Evolutionary conservation across 2,797 vertebrate genomes (phyloP).

Genomic region (Microcaecilia unicolor): DNA sequence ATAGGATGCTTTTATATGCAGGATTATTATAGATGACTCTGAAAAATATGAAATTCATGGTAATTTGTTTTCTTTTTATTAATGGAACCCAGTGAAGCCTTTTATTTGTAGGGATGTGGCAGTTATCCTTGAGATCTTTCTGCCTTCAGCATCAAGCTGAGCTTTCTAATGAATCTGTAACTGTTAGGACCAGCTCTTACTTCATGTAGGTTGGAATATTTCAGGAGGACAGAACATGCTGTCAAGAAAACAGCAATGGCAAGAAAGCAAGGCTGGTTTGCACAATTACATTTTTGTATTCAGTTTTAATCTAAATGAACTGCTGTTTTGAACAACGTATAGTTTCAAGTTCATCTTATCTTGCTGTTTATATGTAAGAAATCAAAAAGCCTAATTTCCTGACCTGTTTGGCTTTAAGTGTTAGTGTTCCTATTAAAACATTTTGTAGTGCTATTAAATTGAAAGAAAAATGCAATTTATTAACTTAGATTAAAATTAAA

Average conservation of each 20-base stretch:
- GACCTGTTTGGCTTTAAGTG: constrained; percentile 28
- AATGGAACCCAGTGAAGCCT: constrained; percentile 45
- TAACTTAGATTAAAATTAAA: constrained; percentile 19
- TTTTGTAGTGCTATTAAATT: constrained; percentile 14
- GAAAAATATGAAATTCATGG: constrained; percentile 44
- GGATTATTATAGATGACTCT: constrained; percentile 45
- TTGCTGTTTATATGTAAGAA: constrained; percentile 38
- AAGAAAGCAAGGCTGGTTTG: constrained; percentile 31
- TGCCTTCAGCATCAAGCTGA: constrained; percentile 55
- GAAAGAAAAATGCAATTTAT: constrained; percentile 26
- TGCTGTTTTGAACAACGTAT: constrained; percentile 51
- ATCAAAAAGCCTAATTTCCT: constrained; percentile 34
- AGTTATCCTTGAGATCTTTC: constrained; percentile 51
- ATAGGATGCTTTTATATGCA: constrained; percentile 35
- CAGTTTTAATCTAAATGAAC: constrained; percentile 54
- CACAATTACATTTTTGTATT: constrained; percentile 29
- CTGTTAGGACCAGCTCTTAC: constrained; percentile 32
- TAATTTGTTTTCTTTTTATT: constrained; percentile 62
- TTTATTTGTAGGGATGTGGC: constrained; percentile 42
- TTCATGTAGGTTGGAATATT: constrained; percentile 26
- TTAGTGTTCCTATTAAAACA: too few species aligned
- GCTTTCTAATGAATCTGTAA: constrained; percentile 56
- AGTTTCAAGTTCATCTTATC: constrained; percentile 38
- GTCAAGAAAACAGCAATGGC: constrained; percentile 49
- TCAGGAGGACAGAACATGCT: constrained; percentile 45